Evolutionary conservation across 2,113 vertebrate species (phyloP), one percentile per base, ranked within the genome.

Genomic region (Phaethon lepturus): DNA sequence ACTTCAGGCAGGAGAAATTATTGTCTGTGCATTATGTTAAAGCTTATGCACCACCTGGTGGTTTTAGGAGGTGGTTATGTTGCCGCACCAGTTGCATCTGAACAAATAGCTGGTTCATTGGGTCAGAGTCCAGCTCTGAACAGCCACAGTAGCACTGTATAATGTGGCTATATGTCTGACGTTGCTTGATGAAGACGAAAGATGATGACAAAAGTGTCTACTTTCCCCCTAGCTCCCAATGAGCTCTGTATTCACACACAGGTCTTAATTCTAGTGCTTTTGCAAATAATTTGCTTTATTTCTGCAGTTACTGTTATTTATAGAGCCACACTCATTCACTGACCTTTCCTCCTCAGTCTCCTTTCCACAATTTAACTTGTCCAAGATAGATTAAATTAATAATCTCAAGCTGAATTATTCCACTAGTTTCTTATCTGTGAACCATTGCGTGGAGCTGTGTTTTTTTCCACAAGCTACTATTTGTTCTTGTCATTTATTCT

Each of bases 21-120:
- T 26, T 87, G 17, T 33, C 14, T 94, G 35, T 68, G 25, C 18
- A 11, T 71, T 50, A 26, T 38, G 19, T 64, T 68, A 64, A 91
- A 84, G 13, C 24, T 85, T 75, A 92, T 59, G 7, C 56, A 89
- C 79, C 58, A 79, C 68, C 74, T 96, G 56, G 68, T 90, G 78
- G 35, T 69, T 94, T 88, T 74, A 44, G 83, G 26, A 82, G 49
- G 25, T 73, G 60, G 26, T 58, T 76, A 8, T 84, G 9, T 49
- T 74, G n/a, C 18, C 53, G 45, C n/a, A 22, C 1, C 1, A 17
- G 9, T 86, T 77, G 7, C 9, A 9, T 35, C 20, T 26, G 38
- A 78, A 45, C 45, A 16, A 45, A 17, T 16, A 72, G 17, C 28
- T 72, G 25, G 12, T 15, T 95, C 4, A 3, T 76, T 24, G n/a